Conservation (phyloP, 2,113 vertebrate species). For the Atlantisia rogersi region DNA sequence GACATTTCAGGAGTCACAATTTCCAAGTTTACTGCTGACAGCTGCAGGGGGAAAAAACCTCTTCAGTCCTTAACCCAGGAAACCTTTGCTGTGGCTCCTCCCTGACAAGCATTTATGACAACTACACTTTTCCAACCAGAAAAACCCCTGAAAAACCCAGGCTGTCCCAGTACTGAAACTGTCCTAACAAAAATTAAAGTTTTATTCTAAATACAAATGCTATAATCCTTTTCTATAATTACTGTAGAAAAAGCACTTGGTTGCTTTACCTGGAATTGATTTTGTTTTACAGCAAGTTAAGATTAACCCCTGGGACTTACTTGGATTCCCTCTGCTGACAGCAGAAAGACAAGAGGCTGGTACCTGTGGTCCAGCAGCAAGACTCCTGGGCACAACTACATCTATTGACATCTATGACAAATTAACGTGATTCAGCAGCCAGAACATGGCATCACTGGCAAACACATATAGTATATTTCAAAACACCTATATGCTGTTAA, state of each 20-base stretch:
- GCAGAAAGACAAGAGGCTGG: neutral
- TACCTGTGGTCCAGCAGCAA: neutral
- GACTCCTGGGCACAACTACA: neutral
- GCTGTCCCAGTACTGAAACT: neutral
- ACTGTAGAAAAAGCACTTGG: neutral
- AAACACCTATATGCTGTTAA: neutral
- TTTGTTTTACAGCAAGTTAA: neutral
- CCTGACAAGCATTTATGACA: rapidly evolving
- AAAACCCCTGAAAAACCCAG: neutral
- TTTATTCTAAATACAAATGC: neutral
- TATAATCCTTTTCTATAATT: neutral
- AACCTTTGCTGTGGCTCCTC: neutral
- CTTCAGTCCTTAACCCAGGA: neutral
- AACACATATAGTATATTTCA: neutral
- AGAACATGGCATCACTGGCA: neutral
- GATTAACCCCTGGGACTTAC: neutral
- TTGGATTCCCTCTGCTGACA: neutral
- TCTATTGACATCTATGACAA: neutral
- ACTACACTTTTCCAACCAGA: neutral
- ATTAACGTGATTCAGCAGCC: neutral
- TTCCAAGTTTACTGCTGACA: neutral
- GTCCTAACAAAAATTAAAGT: neutral
- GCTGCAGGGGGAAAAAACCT: neutral
- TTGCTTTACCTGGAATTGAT: neutral
- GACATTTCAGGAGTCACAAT: neutral